Evolutionary conservation across 2,888 invertebrate species (phyloP).

Genomic region (Zeuzera pyrina): DNA sequence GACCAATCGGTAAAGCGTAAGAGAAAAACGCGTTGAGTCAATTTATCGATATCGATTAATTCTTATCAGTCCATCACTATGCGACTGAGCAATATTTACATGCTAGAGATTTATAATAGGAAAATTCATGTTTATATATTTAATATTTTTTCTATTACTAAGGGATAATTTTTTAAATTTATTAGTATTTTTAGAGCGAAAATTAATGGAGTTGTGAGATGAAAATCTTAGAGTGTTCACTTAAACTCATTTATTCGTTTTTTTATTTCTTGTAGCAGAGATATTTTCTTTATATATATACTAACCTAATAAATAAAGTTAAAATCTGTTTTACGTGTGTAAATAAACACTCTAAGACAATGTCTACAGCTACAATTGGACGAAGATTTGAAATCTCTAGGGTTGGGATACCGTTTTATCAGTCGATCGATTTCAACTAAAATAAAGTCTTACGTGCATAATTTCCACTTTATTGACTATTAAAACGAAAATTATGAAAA

Average conservation of each 20-base stretch:
- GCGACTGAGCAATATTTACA: conserved; percentile 43
- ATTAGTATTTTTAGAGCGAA: conserved; percentile 32
- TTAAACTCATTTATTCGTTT: too few relatives aligned
- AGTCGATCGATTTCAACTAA: conserved; percentile 43
- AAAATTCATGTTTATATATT: conserved; percentile 12
- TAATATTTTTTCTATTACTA: too few relatives aligned
- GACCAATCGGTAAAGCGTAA: conserved; percentile 46
- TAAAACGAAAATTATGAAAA: too few relatives aligned
- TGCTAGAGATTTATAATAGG: conserved; percentile 27
- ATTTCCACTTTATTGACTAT: too few relatives aligned
- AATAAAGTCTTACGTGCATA: too few relatives aligned
- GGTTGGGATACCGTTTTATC: conserved; percentile 29
- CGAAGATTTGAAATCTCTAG: conserved; percentile 54
- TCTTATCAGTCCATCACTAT: conserved; percentile 26
- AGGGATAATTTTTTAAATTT: conserved; percentile 5
- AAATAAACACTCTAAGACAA: conserved; percentile 46
- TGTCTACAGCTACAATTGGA: conserved; percentile 61
- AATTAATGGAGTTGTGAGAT: conserved; percentile 36
- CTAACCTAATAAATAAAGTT: too few relatives aligned
- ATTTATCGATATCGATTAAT: conserved; percentile 15
- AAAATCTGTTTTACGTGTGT: conserved; percentile 30
- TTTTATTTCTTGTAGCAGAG: too few relatives aligned
- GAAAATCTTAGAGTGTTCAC: too few relatives aligned
- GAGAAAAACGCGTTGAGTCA: conserved; percentile 17
- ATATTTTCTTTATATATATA: too few relatives aligned